Percentiles rank a stretch among this genome's conserved stretches.
These are phyloP conservation scores for Agriotes lineatus DNA, from an alignment of 2,888 invertebrate species.

Conservation along the genomic window DNA sequence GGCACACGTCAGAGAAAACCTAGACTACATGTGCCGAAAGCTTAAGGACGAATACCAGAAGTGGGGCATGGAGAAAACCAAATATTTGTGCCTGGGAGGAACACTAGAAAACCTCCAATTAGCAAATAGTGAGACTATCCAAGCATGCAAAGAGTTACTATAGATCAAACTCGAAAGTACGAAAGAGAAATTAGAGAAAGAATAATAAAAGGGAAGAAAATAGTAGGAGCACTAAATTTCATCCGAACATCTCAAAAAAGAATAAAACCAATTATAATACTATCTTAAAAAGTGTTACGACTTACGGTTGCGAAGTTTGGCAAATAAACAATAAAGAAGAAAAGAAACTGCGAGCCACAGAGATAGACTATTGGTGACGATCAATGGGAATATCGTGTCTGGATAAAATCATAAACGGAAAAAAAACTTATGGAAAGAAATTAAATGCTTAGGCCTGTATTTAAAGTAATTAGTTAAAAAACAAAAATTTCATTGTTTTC, in stretches of 20 bases:
- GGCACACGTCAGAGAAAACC: not conserved
- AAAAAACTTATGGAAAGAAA: too few species aligned
- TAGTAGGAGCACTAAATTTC: not conserved
- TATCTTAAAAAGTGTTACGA: not conserved
- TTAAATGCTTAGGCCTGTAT: too few species aligned
- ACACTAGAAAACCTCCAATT: not conserved
- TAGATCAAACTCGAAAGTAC: not conserved
- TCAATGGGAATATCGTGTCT: too few species aligned
- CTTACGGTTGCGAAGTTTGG: too few species aligned
- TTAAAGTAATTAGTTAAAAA: too few species aligned
- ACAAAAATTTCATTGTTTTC: too few species aligned
- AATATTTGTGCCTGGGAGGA: not conserved
- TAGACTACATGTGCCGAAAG: not conserved
- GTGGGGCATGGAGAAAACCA: not conserved
- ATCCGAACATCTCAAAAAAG: not conserved
- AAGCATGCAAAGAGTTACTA: not conserved
- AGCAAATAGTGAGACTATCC: not conserved
- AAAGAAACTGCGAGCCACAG: too few species aligned
- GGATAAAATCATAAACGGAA: too few species aligned
- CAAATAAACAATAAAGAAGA: too few species aligned
- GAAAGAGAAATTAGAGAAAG: too few species aligned
- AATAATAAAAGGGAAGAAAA: not conserved
- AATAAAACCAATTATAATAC: not conserved
- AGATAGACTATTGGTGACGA: too few species aligned
- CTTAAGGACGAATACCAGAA: not conserved